Evolutionary conservation across 2,888 invertebrate species (phyloP).

Genomic region (Tiliacea aurago): DNA sequence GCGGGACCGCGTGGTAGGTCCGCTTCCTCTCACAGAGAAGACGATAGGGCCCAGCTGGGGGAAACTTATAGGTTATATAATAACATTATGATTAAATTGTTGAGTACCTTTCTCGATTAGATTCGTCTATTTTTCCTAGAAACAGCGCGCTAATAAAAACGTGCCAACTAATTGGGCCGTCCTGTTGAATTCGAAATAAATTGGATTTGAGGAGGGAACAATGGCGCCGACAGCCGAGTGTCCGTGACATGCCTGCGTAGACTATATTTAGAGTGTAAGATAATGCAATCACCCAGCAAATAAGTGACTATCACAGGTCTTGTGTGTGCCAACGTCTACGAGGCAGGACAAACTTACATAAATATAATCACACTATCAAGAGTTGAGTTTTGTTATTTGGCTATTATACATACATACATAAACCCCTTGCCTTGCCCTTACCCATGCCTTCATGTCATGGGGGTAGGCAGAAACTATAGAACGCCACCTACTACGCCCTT

Average conservation of each 20-base stretch:
- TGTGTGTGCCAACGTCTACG: constrained; percentile 62
- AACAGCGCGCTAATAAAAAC: constrained; percentile 25
- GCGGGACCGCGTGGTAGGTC: neutral
- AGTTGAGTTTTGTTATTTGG: constrained; percentile 24
- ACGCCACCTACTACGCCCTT: too few relatives aligned
- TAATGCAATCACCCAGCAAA: constrained; percentile 78
- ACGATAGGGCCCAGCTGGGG: too few relatives aligned
- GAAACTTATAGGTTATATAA: neutral
- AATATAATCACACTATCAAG: constrained; percentile 23
- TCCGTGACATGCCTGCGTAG: constrained; percentile 60
- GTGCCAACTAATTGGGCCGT: constrained; percentile 52
- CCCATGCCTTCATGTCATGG: too few relatives aligned
- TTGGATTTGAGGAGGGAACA: constrained; percentile 60
- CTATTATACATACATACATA: too few relatives aligned
- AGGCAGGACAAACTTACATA: constrained; percentile 40
- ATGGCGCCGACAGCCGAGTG: constrained; percentile 46
- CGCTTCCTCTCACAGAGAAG: neutral
- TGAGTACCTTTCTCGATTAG: neutral
- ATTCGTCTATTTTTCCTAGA: constrained; percentile 19
- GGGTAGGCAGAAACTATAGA: too few relatives aligned
- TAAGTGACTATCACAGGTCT: constrained; percentile 82
- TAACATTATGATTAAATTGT: neutral
- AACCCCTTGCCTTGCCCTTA: too few relatives aligned
- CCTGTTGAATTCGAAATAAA: constrained; percentile 57
- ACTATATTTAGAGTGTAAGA: constrained; percentile 75